phyloP scores from a whole-genome alignment of 2,888 invertebrate genomes.

The Agrochola lota region DNA sequence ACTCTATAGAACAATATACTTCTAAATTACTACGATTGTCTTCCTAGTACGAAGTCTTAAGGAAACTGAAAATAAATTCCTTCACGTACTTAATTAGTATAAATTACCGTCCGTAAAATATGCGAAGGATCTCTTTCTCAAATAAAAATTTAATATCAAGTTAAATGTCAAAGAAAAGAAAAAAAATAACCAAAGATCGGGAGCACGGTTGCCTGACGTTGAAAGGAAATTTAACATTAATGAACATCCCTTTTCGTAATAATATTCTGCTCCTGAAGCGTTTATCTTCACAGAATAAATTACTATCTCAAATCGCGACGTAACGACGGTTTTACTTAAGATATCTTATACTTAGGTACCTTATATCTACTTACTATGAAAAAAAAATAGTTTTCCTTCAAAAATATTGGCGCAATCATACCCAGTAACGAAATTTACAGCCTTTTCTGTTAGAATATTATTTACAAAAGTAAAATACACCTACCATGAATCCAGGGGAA shows the following conservation, averaged over 20 bases:
- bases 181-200: conserved; percentile 61
- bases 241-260: conserved; percentile 70
- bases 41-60: conserved; percentile 10
- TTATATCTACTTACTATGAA: not conserved
- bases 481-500: conserved; percentile 16
- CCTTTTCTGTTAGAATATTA: not conserved
- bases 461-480: conserved; percentile 3
- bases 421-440: not conserved
- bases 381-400: not conserved
- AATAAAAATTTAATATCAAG: conserved; percentile 64
- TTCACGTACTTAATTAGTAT: conserved; percentile 51
- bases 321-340: conserved; percentile 40
- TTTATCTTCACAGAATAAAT: conserved; percentile 64
- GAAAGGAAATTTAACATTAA: conserved; percentile 74
- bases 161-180: conserved; percentile 69
- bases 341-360: not conserved
- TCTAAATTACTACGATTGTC: not conserved
- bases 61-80: conserved; percentile 41
- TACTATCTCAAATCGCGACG: conserved; percentile 54
- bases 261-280: conserved; percentile 64
- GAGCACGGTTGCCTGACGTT: conserved; percentile 67
- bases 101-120: conserved; percentile 56
- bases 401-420: not conserved
- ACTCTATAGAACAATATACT: not conserved
- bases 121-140: conserved; percentile 43